Evolutionary conservation across 2,113 vertebrate genomes (phyloP), one percentile per base, ranked within the genome.

Genomic region (Poeciliopsis prolifica): DNA sequence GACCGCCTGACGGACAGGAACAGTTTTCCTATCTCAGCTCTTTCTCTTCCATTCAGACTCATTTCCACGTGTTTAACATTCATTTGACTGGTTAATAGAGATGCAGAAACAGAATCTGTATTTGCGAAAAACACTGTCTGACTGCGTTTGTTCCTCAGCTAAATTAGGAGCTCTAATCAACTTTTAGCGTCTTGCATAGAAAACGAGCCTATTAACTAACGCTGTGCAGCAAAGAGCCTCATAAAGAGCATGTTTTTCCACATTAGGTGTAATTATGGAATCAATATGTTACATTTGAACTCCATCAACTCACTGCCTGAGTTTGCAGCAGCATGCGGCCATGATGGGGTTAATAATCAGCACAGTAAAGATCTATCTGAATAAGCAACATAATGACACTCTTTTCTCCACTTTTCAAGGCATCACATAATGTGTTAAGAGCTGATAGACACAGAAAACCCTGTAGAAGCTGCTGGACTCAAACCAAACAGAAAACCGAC

Each of bases 181-280:
- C 68, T 87, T 79, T 85, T 71, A 82, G 75, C 85, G 83, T 92
- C 86, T 88, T 68, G 86, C 78, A 79, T 65, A 81, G 74, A 88
- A 91, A 93, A 93, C 85, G 71, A 90, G 88, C 83, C 85, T 75
- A 80, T 92, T 92, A 90, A 84, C 80, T 77, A 80, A 82, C 71
- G 48, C 77, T 44, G 70, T 66, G 68, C 37, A 88, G 80, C 86
- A 90, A 87, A 86, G 33, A 12, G 74, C 67, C 89, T 86, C 29
- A 40, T 92, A 91, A 93, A 93, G 77, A 29, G 4, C 42, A 61
- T 1, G 3, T 74, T 90, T 92, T 94, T 93, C 87, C 91, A 93
- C 86, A 93, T 93, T 86, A 92, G 85, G 65, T 81, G 63, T 66
- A 79, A 88, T 80, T 76, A 75, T 67, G 68, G 73, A 79, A 81